Percentiles rank a stretch among this genome's conserved stretches.
Conservation (phyloP, 2,888 invertebrate genomes). For the Junonia oenone region DNA sequence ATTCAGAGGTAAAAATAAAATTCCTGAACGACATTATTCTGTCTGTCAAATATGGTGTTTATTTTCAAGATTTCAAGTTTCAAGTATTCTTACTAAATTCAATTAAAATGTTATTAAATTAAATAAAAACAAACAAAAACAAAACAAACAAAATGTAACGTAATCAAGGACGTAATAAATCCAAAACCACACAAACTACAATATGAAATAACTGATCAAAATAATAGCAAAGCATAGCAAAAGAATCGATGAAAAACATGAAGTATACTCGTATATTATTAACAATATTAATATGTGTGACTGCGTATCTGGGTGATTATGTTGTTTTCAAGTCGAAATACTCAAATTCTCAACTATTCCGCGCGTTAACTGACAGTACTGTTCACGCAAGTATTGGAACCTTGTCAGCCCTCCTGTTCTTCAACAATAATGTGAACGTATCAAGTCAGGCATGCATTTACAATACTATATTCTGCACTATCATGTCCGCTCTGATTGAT, state of each 20-base stretch:
- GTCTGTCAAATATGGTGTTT: no score
- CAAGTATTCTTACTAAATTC: no score
- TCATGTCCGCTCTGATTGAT: conserved; percentile 57
- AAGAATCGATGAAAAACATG: conserved; percentile 35
- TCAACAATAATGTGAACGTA: conserved; percentile 43
- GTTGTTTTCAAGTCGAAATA: conserved; percentile 59
- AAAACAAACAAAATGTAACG: no score
- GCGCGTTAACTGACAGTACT: conserved; percentile 51
- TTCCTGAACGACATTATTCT: no score
- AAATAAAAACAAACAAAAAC: no score
- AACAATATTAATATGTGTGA: conserved; percentile 39
- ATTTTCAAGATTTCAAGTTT: no score
- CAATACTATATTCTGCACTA: conserved; percentile 52
- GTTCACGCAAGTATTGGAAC: conserved; percentile 55
- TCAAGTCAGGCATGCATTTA: conserved; percentile 35
- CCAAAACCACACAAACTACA: neutral
- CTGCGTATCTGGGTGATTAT: conserved; percentile 54
- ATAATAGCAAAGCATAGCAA: neutral
- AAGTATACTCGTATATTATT: conserved; percentile 43
- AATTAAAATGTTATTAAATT: no score
- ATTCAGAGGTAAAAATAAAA: no score
- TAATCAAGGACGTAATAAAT: neutral
- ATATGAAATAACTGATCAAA: neutral
- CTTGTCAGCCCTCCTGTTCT: conserved; percentile 53
- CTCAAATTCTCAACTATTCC: conserved; percentile 45